phyloP scores from a whole-genome alignment of 1,140 invertebrate genomes.

The Pantala flavescens region DNA sequence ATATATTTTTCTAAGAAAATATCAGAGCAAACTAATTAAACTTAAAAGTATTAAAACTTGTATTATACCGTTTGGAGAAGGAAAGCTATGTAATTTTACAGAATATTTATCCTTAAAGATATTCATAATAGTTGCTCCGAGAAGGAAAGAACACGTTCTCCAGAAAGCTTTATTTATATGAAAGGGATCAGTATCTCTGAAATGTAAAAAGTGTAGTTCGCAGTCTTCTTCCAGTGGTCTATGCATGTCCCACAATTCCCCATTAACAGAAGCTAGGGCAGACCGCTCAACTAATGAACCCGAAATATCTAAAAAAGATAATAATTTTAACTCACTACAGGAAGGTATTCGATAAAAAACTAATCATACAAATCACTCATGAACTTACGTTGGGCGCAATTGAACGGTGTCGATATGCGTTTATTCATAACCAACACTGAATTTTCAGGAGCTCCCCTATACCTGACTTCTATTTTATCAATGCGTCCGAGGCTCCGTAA shows the following conservation, averaged over 20 bases:
- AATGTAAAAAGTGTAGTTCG: slow-evolving; percentile 66
- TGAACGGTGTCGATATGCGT: slow-evolving; percentile 78
- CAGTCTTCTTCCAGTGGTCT: slow-evolving; percentile 69
- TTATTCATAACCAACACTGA: slow-evolving; percentile 83
- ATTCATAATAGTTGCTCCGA: slow-evolving; percentile 64
- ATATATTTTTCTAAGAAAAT: not conserved
- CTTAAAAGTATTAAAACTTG: slow-evolving; percentile 5
- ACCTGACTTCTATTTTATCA: slow-evolving; percentile 83
- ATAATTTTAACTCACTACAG: slow-evolving; percentile 18
- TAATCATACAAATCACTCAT: slow-evolving; percentile 11
- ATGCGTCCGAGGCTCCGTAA: slow-evolving; percentile 59
- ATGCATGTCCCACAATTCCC: slow-evolving; percentile 84
- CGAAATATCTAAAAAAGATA: slow-evolving; percentile 50
- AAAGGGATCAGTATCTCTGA: slow-evolving; percentile 54
- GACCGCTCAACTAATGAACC: slow-evolving; percentile 60
- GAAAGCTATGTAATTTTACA: slow-evolving; percentile 75
- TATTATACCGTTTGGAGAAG: slow-evolving; percentile 58
- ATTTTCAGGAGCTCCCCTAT: slow-evolving; percentile 60
- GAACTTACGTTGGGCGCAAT: slow-evolving; percentile 78
- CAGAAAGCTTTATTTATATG: slow-evolving; percentile 77
- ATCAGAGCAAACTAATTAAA: too few species aligned
- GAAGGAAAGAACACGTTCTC: slow-evolving; percentile 77
- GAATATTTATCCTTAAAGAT: slow-evolving; percentile 70
- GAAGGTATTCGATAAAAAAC: not conserved
- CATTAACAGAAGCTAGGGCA: slow-evolving; percentile 72